phyloP scores from a whole-genome alignment of 2,888 invertebrate species.

The Eumacrocentrus americanus region DNA sequence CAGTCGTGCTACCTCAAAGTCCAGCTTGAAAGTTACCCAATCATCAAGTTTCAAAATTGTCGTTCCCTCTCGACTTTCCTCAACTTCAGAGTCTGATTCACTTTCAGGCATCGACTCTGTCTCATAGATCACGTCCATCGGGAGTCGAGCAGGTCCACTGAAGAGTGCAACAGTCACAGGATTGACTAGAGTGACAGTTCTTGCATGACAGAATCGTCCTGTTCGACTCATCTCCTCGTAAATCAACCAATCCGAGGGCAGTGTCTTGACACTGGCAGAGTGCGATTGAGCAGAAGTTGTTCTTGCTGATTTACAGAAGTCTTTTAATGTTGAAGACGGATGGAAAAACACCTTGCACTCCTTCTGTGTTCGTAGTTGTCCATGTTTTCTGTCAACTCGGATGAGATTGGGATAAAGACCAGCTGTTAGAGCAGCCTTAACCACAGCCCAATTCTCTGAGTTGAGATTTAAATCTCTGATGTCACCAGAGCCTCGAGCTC shows the following conservation, averaged over 20 bases:
- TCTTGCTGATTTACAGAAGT: constrained; percentile 53
- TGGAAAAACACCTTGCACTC: constrained; percentile 70
- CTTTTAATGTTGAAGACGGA: constrained; percentile 67
- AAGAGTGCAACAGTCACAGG: constrained; percentile 81
- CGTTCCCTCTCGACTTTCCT: constrained; percentile 62
- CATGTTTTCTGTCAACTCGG: constrained; percentile 71
- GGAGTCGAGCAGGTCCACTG: constrained; percentile 73
- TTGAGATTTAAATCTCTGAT: constrained; percentile 82
- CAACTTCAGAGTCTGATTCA: constrained; percentile 65
- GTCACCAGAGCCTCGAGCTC: constrained; percentile 68
- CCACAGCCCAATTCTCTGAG: constrained; percentile 86
- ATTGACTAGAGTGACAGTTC: constrained; percentile 81
- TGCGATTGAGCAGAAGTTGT: constrained; percentile 54
- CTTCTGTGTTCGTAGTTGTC: constrained; percentile 70
- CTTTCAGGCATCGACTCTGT: constrained; percentile 58
- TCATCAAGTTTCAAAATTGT: constrained; percentile 72
- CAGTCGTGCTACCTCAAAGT: constrained; percentile 71
- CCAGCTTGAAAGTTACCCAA: constrained; percentile 76
- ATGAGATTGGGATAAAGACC: constrained; percentile 92
- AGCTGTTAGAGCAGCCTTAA: constrained; percentile 86
- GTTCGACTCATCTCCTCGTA: constrained; percentile 84
- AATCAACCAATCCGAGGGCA: constrained; percentile 83
- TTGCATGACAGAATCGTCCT: constrained; percentile 73
- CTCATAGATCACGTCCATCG: constrained; percentile 61
- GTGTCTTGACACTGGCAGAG: constrained; percentile 57